These are phyloP conservation scores for Parelbella ahira DNA, from an alignment of 2,888 invertebrate genomes.

Conservation along the genomic window DNA sequence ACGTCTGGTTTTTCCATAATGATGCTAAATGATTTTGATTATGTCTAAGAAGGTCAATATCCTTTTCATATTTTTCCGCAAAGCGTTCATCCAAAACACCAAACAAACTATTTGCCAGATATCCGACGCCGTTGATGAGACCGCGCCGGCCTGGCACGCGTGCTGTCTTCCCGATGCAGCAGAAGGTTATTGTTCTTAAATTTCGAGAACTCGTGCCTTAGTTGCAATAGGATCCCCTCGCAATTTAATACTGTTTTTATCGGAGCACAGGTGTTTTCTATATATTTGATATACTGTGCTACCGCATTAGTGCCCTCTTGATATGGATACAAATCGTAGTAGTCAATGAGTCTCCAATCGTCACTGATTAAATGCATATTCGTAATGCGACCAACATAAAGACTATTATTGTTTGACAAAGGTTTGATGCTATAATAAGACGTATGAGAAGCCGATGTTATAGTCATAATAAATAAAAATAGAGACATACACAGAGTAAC, in stretches of 20 bases:
- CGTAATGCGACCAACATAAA: slow-evolving; percentile 4
- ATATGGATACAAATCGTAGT: slow-evolving; percentile 4
- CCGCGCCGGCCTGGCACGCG: no score
- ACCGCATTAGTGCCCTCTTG: background rate
- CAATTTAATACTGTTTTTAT: background rate
- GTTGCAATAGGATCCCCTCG: background rate
- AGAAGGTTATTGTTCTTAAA: background rate
- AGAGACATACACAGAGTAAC: no score
- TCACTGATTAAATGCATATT: slow-evolving; percentile 6
- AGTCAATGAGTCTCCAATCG: slow-evolving; percentile 2
- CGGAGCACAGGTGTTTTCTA: background rate
- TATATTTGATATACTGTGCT: background rate
- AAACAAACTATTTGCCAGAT: slow-evolving; percentile 1
- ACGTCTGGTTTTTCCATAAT: slow-evolving; percentile 15
- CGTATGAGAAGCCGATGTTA: background rate
- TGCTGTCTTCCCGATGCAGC: background rate
- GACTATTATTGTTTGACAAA: background rate
- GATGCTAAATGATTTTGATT: slow-evolving; percentile 3
- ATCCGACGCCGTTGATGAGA: background rate
- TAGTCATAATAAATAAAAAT: no score
- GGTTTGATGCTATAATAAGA: background rate
- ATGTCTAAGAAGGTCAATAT: background rate
- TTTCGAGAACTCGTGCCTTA: slow-evolving; percentile 4
- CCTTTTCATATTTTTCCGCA: slow-evolving; percentile 2
- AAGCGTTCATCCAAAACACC: background rate